Conservation (phyloP, 2,888 invertebrate species). For the Lobophora halterata region DNA sequence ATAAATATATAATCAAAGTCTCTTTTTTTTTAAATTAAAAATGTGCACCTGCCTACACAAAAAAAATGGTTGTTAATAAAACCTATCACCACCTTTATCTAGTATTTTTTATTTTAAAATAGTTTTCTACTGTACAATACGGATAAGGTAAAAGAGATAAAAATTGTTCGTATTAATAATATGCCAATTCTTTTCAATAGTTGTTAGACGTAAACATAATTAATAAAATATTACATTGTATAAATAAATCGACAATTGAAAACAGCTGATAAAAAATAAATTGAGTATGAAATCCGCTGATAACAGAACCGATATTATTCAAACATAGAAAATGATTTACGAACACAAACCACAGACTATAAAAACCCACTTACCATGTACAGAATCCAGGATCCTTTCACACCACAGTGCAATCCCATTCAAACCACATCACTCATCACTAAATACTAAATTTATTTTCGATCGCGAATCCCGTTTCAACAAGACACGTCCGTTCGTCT, state of each 20-base stretch:
- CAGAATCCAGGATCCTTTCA: conserved; percentile 21
- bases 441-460: conserved; percentile 23
- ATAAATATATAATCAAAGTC: too few relatives aligned
- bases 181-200: too few relatives aligned
- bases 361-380: conserved; percentile 26
- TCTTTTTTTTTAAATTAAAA: too few relatives aligned
- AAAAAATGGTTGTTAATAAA: too few relatives aligned
- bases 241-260: not conserved
- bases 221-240: too few relatives aligned
- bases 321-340: conserved; percentile 5
- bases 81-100: too few relatives aligned
- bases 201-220: too few relatives aligned
- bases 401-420: conserved; percentile 30
- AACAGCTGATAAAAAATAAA: conserved; percentile 3
- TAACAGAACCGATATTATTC: conserved; percentile 21
- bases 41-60: too few relatives aligned
- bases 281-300: conserved; percentile 14
- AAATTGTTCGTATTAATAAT: too few relatives aligned
- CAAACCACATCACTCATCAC: conserved; percentile 22
- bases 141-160: too few relatives aligned
- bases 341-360: not conserved
- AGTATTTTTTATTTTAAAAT: too few relatives aligned
- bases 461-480: conserved; percentile 14
- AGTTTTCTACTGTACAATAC: too few relatives aligned
- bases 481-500: conserved; percentile 42